phyloP scores from a whole-genome alignment of 2,797 vertebrate species.

The Coluber constrictor region DNA sequence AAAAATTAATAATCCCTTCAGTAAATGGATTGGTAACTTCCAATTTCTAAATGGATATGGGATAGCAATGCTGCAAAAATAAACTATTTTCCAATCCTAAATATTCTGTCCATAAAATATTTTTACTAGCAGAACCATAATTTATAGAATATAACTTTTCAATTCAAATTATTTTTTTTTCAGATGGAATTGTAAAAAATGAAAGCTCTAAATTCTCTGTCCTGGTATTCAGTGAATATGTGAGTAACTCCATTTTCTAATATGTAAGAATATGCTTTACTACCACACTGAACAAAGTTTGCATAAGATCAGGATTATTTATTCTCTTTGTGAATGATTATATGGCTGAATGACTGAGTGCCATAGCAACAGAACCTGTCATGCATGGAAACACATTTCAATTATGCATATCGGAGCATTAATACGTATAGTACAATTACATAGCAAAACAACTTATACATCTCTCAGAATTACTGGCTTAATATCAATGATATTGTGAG shows the following conservation, averaged over 20 bases:
- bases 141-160: neutral
- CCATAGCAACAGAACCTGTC: neutral
- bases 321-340: conserved; percentile 12
- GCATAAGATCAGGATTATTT: neutral
- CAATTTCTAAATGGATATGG: neutral
- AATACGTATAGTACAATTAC: neutral
- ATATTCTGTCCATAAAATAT: neutral
- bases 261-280: neutral
- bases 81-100: neutral
- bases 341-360: neutral
- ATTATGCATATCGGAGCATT: neutral
- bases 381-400: neutral
- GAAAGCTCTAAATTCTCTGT: neutral
- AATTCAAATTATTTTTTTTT: neutral
- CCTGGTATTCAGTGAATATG: neutral
- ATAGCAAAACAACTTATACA: neutral
- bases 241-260: neutral
- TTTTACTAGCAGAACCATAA: neutral
- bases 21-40: neutral
- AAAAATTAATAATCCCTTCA: neutral
- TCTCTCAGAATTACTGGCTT: neutral
- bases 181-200: neutral
- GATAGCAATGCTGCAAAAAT: neutral
- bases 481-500: neutral
- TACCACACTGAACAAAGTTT: neutral